A percentile compares a stretch with the other conserved stretches of the same genome.
Evolutionary conservation across 2,113 vertebrate genomes (phyloP).

Genomic region (Apeltes quadracus): DNA sequence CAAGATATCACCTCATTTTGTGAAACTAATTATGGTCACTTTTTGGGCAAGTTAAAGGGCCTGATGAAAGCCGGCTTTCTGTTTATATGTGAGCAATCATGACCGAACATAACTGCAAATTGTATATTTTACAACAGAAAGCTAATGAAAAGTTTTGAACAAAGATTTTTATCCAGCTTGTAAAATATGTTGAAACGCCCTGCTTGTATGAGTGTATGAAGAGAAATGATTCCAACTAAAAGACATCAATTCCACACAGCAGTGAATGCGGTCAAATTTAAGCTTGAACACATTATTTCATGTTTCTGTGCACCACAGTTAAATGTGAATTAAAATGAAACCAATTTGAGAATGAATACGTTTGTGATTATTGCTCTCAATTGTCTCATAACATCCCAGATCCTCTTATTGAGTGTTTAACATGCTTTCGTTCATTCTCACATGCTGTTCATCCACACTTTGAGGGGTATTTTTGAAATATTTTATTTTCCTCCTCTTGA

Average conservation of each 20-base stretch:
- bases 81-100: conserved; percentile 17
- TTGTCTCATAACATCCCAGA: not conserved
- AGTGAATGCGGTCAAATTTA: conserved; percentile 66
- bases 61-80: conserved; percentile 55
- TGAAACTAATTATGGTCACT: conserved; percentile 16
- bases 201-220: conserved; percentile 24
- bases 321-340: conserved; percentile 78
- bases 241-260: conserved; percentile 36
- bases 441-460: too few species aligned
- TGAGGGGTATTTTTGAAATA: not conserved
- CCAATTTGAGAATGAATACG: conserved; percentile 53
- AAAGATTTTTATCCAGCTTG: conserved; percentile 47
- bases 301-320: conserved; percentile 75
- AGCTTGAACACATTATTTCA: conserved; percentile 59
- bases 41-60: conserved; percentile 19
- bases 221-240: conserved; percentile 43
- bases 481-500: conserved; percentile 49
- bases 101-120: conserved; percentile 35
- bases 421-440: not conserved
- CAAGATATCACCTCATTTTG: conserved; percentile 20
- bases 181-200: conserved; percentile 47
- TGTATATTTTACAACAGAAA: conserved; percentile 58
- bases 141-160: conserved; percentile 30
- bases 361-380: conserved; percentile 37
- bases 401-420: not conserved